A percentile compares a stretch with the other conserved stretches of the same genome.
Evolutionary conservation across 2,113 vertebrate species (phyloP).

Genomic region (Peromyscus polionotus): DNA sequence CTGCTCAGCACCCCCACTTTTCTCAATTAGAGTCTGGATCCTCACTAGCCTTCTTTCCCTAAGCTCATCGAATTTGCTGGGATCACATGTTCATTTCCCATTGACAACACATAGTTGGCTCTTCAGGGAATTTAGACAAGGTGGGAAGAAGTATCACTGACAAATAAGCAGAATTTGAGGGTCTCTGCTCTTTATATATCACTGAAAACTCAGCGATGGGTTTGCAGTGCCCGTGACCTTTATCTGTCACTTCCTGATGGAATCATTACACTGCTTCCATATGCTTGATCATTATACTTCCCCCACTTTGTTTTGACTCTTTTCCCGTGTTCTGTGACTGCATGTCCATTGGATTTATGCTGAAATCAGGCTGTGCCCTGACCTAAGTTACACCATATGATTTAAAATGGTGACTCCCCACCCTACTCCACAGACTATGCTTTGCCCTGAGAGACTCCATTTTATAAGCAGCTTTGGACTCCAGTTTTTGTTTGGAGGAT

Average conservation of each 20-base stretch:
- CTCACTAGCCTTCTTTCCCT: neutral
- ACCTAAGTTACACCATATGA: neutral
- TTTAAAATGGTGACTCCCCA: neutral
- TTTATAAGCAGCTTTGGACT: neutral
- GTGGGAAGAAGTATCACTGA: constrained; percentile 62
- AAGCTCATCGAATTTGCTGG: constrained; percentile 51
- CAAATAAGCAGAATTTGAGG: constrained; percentile 56
- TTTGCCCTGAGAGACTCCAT: neutral
- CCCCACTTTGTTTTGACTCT: constrained; percentile 33
- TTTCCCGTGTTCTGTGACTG: constrained; percentile 43
- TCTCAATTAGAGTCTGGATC: neutral
- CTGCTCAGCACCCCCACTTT: neutral
- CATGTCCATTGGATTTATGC: neutral
- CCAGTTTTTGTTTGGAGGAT: neutral
- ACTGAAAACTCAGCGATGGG: constrained; percentile 70
- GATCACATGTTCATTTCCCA: constrained; percentile 45
- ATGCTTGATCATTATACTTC: constrained; percentile 56
- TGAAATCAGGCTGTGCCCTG: neutral
- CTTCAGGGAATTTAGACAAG: constrained; percentile 42
- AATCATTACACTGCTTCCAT: constrained; percentile 72
- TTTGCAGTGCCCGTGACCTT: constrained; percentile 58
- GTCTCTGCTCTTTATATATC: constrained; percentile 64
- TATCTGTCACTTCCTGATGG: constrained; percentile 76
- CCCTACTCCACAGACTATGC: accelerated
- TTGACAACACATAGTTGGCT: neutral